A percentile compares a stretch with the other conserved stretches of the same genome.
phyloP scores from a whole-genome alignment of 2,113 vertebrate genomes.

The Hippocampus abdominalis region DNA sequence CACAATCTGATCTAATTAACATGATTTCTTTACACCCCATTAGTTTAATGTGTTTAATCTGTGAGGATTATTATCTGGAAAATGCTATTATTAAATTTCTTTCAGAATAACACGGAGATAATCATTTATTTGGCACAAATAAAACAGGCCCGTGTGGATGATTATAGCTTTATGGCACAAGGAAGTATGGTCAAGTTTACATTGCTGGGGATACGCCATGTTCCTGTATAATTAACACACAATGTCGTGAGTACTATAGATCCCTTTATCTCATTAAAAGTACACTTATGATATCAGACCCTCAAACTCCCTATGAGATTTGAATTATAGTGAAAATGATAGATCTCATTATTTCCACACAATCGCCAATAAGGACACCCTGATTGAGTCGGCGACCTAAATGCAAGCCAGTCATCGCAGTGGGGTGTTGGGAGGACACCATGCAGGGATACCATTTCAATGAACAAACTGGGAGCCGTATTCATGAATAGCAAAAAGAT shows the following conservation, averaged over 20 bases:
- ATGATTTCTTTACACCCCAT: background rate
- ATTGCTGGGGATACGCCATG: conserved; percentile 9
- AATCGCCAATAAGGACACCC: conserved; percentile 37
- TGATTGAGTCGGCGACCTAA: conserved; percentile 31
- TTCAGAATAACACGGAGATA: background rate
- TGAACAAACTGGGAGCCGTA: conserved; percentile 12
- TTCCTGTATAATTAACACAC: conserved; percentile 40
- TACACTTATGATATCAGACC: conserved; percentile 31
- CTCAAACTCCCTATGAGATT: conserved; percentile 35
- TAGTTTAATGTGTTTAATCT: background rate
- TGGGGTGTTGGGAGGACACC: conserved; percentile 45
- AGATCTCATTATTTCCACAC: conserved; percentile 51
- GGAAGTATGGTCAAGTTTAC: conserved; percentile 8
- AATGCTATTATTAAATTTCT: background rate
- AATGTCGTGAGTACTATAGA: conserved; percentile 19
- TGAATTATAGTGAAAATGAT: conserved; percentile 44
- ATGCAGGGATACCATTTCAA: conserved; percentile 45
- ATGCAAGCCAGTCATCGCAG: conserved; percentile 51
- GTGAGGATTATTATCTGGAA: background rate
- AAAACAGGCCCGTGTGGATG: conserved; percentile 8
- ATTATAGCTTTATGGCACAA: conserved; percentile 23
- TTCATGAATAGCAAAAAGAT: background rate
- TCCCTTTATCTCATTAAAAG: conserved; percentile 39
- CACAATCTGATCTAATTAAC: background rate
- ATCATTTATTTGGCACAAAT: background rate